These are phyloP conservation scores for Zosterops lateralis DNA, from an alignment of 2,113 vertebrate species.

Conservation along the genomic window DNA sequence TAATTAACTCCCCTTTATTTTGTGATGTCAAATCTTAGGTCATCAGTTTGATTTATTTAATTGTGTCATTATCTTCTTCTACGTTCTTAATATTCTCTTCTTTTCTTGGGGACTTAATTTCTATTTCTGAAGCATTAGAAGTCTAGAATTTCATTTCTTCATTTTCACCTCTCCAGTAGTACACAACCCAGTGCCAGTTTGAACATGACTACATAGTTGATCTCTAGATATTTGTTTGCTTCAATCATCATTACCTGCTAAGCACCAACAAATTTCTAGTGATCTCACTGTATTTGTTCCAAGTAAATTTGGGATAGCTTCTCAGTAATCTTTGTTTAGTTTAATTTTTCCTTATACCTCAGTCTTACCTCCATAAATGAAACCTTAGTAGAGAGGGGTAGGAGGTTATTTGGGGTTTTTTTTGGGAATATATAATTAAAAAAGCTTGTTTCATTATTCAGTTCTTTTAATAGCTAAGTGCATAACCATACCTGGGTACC, in stretches of 20 bases:
- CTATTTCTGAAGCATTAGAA: not conserved
- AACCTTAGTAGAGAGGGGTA: not conserved
- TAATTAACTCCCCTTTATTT: not conserved
- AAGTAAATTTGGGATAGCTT: not conserved
- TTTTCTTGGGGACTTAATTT: not conserved
- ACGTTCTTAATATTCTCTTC: not conserved
- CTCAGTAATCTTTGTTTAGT: not conserved
- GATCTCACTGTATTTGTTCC: not conserved
- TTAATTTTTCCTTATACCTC: not conserved
- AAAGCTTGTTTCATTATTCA: not conserved
- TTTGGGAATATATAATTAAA: not conserved
- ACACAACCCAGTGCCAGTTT: not conserved
- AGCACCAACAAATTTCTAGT: not conserved
- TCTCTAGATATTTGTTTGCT: not conserved
- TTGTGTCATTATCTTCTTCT: not conserved
- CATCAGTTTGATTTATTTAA: not conserved
- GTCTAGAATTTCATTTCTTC: not conserved
- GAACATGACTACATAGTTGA: not conserved
- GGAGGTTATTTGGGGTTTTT: rapidly evolving
- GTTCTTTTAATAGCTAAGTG: not conserved
- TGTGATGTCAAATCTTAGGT: not conserved
- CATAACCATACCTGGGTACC: not conserved
- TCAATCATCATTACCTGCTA: not conserved
- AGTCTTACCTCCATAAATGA: not conserved
- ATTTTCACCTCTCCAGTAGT: not conserved